These are phyloP conservation scores for Zygogramma bicolorata DNA, from an alignment of 2,888 invertebrate species.

Conservation along the genomic window DNA sequence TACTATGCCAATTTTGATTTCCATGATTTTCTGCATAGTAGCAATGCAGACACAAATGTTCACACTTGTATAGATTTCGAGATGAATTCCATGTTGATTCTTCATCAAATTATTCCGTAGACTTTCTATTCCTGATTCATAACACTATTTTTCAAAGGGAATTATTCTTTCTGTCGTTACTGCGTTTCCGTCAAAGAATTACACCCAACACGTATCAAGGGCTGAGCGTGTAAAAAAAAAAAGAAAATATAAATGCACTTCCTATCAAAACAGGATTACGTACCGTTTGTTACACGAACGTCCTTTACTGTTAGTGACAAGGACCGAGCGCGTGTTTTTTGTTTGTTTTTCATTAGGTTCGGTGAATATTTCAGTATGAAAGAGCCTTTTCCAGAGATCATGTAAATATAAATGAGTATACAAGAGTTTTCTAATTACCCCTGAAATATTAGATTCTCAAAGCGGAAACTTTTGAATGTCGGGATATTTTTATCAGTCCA, in stretches of 20 bases:
- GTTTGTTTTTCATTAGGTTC: constrained; percentile 24
- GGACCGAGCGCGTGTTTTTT: constrained; percentile 16
- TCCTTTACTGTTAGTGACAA: constrained; percentile 13
- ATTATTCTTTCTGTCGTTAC: neutral
- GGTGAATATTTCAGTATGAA: constrained; percentile 9
- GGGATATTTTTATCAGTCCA: neutral
- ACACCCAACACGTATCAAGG: neutral
- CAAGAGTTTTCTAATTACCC: constrained; percentile 13
- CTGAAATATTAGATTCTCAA: constrained; percentile 4
- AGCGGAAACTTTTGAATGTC: constrained; percentile 13
- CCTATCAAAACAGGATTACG: constrained; percentile 13
- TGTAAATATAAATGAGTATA: constrained; percentile 11
- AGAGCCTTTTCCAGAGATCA: constrained; percentile 20
- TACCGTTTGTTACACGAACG: neutral
- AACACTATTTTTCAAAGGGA: too few species aligned
- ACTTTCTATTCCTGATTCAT: neutral
- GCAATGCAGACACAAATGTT: too few species aligned
- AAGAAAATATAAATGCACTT: neutral
- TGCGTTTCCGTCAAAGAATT: neutral
- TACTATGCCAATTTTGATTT: too few species aligned
- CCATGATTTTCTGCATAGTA: too few species aligned
- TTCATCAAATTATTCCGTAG: too few species aligned
- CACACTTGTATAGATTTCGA: too few species aligned
- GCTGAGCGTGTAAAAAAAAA: neutral
- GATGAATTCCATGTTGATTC: too few species aligned